A percentile compares a stretch with the other conserved stretches of the same genome.
Evolutionary conservation across 2,797 vertebrate genomes (phyloP).

Genomic region (Sebastes trivittatus): DNA sequence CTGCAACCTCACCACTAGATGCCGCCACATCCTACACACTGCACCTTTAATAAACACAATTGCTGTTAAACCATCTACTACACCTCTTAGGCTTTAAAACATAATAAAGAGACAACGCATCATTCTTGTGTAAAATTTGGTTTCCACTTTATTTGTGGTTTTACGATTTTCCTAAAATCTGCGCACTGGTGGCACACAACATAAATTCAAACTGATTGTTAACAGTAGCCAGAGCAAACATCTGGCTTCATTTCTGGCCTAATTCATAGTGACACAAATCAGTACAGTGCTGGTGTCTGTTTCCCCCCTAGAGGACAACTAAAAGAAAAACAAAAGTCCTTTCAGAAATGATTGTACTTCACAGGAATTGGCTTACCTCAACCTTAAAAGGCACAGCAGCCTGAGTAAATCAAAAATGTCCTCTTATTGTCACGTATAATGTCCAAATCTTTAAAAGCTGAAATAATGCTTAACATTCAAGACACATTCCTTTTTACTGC

Average conservation of each 20-base stretch:
- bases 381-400: slow-evolving; percentile 67
- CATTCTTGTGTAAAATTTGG: slow-evolving; percentile 46
- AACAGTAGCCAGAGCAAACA: slow-evolving; percentile 50
- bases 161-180: slow-evolving; percentile 50
- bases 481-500: slow-evolving; percentile 24
- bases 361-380: slow-evolving; percentile 63
- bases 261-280: slow-evolving; percentile 32
- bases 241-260: slow-evolving; percentile 15
- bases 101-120: slow-evolving; percentile 5
- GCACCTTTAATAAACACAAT: not conserved
- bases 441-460: slow-evolving; percentile 12
- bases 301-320: slow-evolving; percentile 56
- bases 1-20: no score
- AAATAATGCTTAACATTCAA: slow-evolving; percentile 53
- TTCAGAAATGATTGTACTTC: slow-evolving; percentile 79
- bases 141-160: slow-evolving; percentile 70
- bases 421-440: not conserved
- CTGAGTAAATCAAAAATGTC: slow-evolving; percentile 47
- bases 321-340: slow-evolving; percentile 28
- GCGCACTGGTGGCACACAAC: slow-evolving; percentile 49
- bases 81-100: not conserved
- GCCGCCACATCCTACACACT: no score
- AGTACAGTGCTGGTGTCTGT: slow-evolving; percentile 62
- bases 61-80: not conserved
- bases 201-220: slow-evolving; percentile 65